These are phyloP conservation scores for Catostylus mosaicus DNA, from an alignment of 30 jellyfish, hydroid and myxozoan species.

Conservation along the genomic window DNA sequence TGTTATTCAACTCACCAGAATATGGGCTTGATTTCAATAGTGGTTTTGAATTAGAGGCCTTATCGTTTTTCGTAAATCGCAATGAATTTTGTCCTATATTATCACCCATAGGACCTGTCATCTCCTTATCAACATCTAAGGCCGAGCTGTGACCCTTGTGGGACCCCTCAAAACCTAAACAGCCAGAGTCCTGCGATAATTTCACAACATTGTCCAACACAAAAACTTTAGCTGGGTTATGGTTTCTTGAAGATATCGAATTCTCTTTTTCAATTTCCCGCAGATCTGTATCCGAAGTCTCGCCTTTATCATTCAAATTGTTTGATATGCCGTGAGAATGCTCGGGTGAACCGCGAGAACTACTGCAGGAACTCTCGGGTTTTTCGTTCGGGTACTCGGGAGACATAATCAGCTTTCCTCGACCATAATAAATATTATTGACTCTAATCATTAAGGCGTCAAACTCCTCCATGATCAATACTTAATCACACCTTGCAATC, in stretches of 20 bases:
- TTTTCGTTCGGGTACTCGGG: slow-evolving; percentile 20
- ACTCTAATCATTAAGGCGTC: slow-evolving; percentile 56
- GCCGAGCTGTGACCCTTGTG: slow-evolving; percentile 7
- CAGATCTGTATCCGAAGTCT: background rate
- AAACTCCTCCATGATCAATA: slow-evolving; percentile 44
- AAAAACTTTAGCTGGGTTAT: background rate
- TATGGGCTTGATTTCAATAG: background rate
- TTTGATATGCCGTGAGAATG: background rate
- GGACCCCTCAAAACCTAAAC: slow-evolving; percentile 8
- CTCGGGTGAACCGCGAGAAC: slow-evolving; percentile 2
- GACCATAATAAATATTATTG: slow-evolving; percentile 39
- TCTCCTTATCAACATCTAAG: slow-evolving; percentile 3
- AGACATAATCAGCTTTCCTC: slow-evolving; percentile 51
- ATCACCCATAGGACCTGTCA: slow-evolving; percentile 7
- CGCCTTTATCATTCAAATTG: background rate
- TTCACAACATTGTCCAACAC: slow-evolving; percentile 4
- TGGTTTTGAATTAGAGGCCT: background rate
- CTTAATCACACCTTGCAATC: background rate
- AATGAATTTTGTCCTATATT: background rate
- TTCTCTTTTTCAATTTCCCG: background rate
- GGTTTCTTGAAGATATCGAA: background rate
- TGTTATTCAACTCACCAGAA: background rate
- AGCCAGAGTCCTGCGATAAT: background rate
- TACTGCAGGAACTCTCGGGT: background rate
- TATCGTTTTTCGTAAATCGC: background rate